Evolutionary conservation across 1,140 invertebrate genomes (phyloP), one percentile per base, ranked within the genome.

Genomic region (Manduca sexta): DNA sequence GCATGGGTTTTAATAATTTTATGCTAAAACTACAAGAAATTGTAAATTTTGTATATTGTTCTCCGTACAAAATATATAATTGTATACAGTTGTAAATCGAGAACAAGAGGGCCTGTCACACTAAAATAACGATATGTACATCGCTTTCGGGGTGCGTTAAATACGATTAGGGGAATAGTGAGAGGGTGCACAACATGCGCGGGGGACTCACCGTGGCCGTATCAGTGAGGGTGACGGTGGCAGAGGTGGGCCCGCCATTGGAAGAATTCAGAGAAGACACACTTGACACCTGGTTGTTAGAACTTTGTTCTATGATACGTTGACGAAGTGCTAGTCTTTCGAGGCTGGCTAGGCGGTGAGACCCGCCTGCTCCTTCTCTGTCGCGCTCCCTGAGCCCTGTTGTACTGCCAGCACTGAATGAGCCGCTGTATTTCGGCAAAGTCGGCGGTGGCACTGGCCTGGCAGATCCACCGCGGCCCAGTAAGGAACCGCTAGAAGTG

Each of bases 261-360:
- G 64, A 12, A 44, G 56, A 54, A 52, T 54, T 69, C 17, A 65
- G 45, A 30, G 56, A 11, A 17, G 57, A 44, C 16, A 57, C 40
- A 31, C 47, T 64, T 34, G 66, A 39, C 61, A 84, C 71, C 69
- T 83, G 80, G 64, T 84, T 83, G 56, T 84, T 84, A 11, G 80
- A 53, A 58, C 67, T 87, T 60, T 87, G 86, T 67, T 92, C 91
- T 54, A 92, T 89, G 56, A 92, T 89, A 59, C 92, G 88, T 65
- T 93, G 92, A 34, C 92, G 86, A 6, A 92, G 84, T 12, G 91
- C 91, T 52, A 93, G 83, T 60, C 91, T 88, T 64, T 93, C 92
- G 8, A 93, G 85, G 65, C 92, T 92, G 11, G 92, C 91, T 47
- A 92, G 82, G 29, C 90, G 87, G 69, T 91, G 91, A 30, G 90